A percentile compares a stretch with the other conserved stretches of the same genome.
phyloP scores from a whole-genome alignment of 2,113 vertebrate genomes.

The Pseudois nayaur region DNA sequence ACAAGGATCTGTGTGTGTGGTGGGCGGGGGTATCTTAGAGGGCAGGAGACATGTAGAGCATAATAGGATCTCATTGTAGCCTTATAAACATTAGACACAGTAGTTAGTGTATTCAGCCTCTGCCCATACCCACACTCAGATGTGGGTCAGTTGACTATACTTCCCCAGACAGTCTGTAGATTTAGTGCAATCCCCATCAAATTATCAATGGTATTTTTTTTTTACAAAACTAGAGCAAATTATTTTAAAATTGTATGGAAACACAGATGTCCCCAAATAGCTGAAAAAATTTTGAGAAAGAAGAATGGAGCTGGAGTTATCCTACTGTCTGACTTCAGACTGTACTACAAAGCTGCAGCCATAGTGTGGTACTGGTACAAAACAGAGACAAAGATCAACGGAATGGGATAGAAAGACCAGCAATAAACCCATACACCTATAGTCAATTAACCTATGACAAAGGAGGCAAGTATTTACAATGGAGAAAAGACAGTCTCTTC shows the following conservation, averaged over 20 bases:
- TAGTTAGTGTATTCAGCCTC: background rate
- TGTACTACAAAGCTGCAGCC: background rate
- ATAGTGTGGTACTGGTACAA: too few species aligned
- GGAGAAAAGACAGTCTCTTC: background rate
- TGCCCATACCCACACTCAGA: background rate
- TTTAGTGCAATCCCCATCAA: background rate
- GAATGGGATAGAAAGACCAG: background rate
- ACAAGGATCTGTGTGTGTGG: background rate
- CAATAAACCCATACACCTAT: background rate
- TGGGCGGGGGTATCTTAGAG: fast-evolving
- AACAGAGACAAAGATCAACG: background rate
- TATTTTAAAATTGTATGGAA: background rate
- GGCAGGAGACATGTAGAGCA: background rate
- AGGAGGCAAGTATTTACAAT: background rate
- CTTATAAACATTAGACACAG: background rate
- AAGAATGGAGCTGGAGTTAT: background rate
- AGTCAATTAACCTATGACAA: background rate
- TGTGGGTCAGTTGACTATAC: background rate
- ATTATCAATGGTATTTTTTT: background rate
- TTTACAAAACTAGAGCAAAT: background rate
- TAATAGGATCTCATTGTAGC: background rate
- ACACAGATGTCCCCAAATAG: background rate
- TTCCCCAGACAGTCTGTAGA: background rate
- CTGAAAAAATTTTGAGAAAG: background rate
- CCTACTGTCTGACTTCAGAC: background rate